Evolutionary conservation across 2,797 vertebrate genomes (phyloP).

Genomic region (Rhabdophis nuchalis): DNA sequence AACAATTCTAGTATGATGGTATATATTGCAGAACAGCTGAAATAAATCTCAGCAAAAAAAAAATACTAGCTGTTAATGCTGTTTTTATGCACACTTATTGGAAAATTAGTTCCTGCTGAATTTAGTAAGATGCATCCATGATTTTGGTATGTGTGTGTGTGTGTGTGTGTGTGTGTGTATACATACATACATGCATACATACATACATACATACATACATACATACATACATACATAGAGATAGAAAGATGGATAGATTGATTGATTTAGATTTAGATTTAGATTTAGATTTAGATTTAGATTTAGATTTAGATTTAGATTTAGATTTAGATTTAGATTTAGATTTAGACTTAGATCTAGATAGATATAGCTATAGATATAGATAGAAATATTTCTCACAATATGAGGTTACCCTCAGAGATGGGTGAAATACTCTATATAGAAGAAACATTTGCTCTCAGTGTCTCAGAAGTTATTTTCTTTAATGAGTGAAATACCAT

Average conservation of each 20-base stretch:
- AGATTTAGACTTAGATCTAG: no score
- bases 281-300: no score
- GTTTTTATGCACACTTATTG: background rate
- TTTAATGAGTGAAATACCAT: background rate
- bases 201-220: no score
- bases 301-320: no score
- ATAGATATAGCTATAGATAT: no score
- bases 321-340: no score
- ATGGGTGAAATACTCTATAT: background rate
- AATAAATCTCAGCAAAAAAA: background rate
- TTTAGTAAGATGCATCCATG: background rate
- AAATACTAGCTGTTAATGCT: rapidly evolving
- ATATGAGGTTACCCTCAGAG: background rate
- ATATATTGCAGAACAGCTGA: background rate
- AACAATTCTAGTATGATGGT: background rate
- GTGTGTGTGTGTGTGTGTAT: no score
- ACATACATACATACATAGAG: no score
- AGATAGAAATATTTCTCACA: background rate
- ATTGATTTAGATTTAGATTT: no score
- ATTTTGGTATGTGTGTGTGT: background rate
- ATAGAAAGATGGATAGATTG: no score
- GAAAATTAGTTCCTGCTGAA: background rate
- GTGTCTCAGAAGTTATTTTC: background rate
- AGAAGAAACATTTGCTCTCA: background rate
- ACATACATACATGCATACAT: no score